Base-by-base conservation (phyloP, 2,888 invertebrate genomes). In the Ellobium chinense region DNA sequence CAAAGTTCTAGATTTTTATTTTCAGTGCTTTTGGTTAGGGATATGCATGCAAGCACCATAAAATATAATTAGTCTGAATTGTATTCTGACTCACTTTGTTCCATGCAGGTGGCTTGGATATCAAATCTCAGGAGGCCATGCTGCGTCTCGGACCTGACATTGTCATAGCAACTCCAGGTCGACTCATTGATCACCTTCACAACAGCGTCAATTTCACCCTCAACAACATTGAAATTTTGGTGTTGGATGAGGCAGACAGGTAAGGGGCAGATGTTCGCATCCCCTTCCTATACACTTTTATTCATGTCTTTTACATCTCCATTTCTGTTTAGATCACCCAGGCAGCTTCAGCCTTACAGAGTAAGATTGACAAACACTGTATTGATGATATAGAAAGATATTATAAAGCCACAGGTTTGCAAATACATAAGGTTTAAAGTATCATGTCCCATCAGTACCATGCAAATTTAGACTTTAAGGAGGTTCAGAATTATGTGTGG, bases 161-260 rank as follows among this genome's bases (percentile, higher is more conserved):
- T 87, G 98, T 99, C 36, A 98, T 99, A 90, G 99, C 99, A 0
- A 99, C 99, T 0, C 99, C 99, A 0, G 99, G 99, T 80, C 96
- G 99, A 86, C 95, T 99, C 58, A 98, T 99, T 84, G 99, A 99
- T 94, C 99, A 99, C 94, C 95, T 99, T 69, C 96, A 97, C 92
- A 99, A 99, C 93, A 97, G 99, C 0, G 98, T 98, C 0, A 97
- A 96, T 9, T 99, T 99, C 93, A 93, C 91, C 81, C 94, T 99
- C 77, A 96, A 96, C 89, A 96, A 96, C 77, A 97, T 99, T 83
- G 99, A 99, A 83, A 96, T 98, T 75, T 93, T 96, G 37, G 95
- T 96, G 84, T 93, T 96, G 68, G 96, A 96, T 90, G 96, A 96
- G 93, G 96, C 96, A 62, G 96, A 96, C 92, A 94, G 95, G 94